phyloP scores from a whole-genome alignment of 2,888 invertebrate genomes.

The Byasa hedistus region DNA sequence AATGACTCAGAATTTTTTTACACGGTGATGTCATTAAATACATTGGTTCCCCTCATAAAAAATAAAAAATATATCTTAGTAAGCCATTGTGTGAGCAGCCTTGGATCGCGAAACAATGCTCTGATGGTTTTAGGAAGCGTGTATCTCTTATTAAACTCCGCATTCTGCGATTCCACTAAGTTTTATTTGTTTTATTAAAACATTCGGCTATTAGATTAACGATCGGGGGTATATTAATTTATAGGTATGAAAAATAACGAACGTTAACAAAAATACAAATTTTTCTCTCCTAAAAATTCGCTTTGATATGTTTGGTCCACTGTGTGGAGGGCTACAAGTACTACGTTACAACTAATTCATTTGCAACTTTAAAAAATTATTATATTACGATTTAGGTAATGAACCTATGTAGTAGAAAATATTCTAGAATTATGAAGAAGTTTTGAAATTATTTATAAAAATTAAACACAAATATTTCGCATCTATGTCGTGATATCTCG shows the following conservation, averaged over 20 bases:
- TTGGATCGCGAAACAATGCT: conserved; percentile 27
- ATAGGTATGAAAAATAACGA: background rate
- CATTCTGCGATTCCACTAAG: conserved; percentile 2
- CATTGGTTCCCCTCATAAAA: conserved; percentile 29
- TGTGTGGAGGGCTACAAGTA: too few species aligned
- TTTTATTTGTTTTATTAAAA: conserved; percentile 1
- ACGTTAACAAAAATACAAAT: background rate
- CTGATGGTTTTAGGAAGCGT: conserved; percentile 29
- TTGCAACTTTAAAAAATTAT: background rate
- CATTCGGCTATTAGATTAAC: background rate
- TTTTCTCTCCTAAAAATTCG: background rate
- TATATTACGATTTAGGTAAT: background rate
- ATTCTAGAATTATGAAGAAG: background rate
- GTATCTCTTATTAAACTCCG: conserved; percentile 21
- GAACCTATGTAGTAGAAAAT: background rate
- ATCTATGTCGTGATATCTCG: conserved; percentile 6
- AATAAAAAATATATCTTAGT: conserved; percentile 28
- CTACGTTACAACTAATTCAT: too few species aligned
- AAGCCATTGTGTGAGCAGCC: conserved; percentile 27
- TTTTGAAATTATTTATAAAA: background rate
- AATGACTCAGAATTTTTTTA: conserved; percentile 30
- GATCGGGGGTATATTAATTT: background rate
- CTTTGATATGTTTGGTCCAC: too few species aligned
- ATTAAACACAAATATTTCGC: conserved; percentile 1
- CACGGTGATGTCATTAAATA: conserved; percentile 31